These are phyloP conservation scores for Rhinichthys klamathensis DNA, from an alignment of 2,113 vertebrate species.

Conservation along the genomic window DNA sequence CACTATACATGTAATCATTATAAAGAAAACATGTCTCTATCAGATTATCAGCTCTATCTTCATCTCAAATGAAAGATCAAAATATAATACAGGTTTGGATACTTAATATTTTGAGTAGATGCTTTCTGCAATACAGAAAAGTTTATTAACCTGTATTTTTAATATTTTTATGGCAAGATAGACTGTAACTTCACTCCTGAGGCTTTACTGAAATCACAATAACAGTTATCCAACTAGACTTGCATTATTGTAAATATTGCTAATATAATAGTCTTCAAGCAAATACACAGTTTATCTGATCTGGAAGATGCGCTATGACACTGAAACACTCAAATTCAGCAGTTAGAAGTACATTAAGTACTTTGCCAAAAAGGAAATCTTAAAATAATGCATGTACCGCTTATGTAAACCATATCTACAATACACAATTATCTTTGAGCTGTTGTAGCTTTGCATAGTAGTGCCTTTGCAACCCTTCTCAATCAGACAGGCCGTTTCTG, in stretches of 20 bases:
- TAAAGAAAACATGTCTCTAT: neutral
- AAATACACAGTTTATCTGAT: neutral
- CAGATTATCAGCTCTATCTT: neutral
- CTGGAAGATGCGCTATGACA: neutral
- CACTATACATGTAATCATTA: neutral
- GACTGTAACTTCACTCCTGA: constrained; percentile 15
- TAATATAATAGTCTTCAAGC: neutral
- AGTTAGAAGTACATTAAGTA: neutral
- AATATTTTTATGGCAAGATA: constrained; percentile 1
- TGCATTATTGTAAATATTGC: neutral
- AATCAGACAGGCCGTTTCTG: neutral
- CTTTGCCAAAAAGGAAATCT: neutral
- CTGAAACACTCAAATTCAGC: neutral
- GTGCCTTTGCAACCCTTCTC: neutral
- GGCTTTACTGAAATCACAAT: neutral
- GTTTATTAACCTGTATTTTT: neutral
- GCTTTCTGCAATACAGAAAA: neutral
- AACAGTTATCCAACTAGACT: neutral
- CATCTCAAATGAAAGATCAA: neutral
- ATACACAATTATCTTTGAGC: neutral
- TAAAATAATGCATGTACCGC: constrained; percentile 25
- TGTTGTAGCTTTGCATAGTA: constrained; percentile 38
- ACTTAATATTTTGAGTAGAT: neutral
- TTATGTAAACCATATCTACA: neutral
- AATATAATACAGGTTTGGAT: neutral